Base-by-base conservation (phyloP, 1,140 invertebrate genomes). In the Dreissena polymorpha region DNA sequence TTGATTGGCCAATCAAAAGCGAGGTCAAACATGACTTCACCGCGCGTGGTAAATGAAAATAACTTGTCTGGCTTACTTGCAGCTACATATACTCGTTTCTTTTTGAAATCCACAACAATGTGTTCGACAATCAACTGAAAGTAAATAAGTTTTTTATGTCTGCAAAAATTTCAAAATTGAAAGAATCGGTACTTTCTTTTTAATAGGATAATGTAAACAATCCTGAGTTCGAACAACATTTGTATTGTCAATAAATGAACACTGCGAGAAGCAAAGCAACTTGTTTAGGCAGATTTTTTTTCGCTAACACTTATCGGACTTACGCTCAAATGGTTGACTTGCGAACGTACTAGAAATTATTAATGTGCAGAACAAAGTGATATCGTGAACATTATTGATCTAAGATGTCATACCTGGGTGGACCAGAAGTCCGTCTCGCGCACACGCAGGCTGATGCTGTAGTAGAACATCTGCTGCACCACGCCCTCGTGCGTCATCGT, bases 371-470 rank as follows among this genome's bases (percentile, higher is more conserved):
- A 39, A 39, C 39, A 39, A 39, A 39, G 39, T 39, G 8, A 39
- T n/a, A n/a, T n/a, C n/a, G n/a, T n/a, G n/a, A n/a, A n/a, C n/a
- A 39, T 39, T 39, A 39, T 39, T 39, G 39, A 60, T 60, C 16
- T 60, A 60, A 23, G 16, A 10, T n/a, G 21, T 12, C 57, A 23
- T 60, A 60, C 57, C 57, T 60, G 76, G 13, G 79, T 82, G 12
- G 63, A 67, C 79, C 79, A 73, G 16, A 82, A 82, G 71, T 74
- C 60, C 21, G 64, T 65, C 65, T 82, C 79, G n/a, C 57, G 51
- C 5, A 27, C 57, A 10, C 79, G 50, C n/a, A 82, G 63, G 67
- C 79, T 82, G 16, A 82, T 70, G 39, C 79, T 82, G 64, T 82
- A 82, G n/a, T 67, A 74, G 53, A 82, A 82, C 63, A 73, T 18